Evolutionary conservation across 2,113 vertebrate species (phyloP).

Genomic region (Centropus bengalensis): DNA sequence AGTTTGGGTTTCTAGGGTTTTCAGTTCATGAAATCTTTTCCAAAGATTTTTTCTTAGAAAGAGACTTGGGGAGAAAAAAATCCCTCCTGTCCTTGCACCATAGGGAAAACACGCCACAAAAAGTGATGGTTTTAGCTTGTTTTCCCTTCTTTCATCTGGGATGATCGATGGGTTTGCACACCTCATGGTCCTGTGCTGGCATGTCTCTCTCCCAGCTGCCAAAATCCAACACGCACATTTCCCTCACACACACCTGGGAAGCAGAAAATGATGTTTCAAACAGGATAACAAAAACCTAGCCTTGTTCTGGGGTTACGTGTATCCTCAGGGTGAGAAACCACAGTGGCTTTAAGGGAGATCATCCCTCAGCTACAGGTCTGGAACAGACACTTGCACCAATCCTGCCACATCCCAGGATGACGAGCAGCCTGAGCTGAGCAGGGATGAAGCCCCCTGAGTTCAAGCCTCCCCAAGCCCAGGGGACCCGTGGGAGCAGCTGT

Average conservation of each 20-base stretch:
- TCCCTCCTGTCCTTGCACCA: neutral
- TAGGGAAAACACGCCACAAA: neutral
- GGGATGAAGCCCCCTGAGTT: neutral
- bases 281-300: too few species aligned
- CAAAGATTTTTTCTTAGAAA: neutral
- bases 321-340: neutral
- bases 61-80: neutral
- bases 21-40: neutral
- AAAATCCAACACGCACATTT: fast-evolving
- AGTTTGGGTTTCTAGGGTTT: too few species aligned
- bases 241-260: neutral
- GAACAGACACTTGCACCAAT: neutral
- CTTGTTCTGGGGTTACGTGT: too few species aligned
- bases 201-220: neutral
- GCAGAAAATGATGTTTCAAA: neutral
- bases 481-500: neutral
- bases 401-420: neutral
- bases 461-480: neutral
- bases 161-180: neutral
- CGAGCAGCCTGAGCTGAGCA: neutral
- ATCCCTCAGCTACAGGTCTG: neutral
- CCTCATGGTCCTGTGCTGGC: fast-evolving
- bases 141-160: neutral
- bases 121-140: fast-evolving
- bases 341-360: fast-evolving